phyloP scores from a whole-genome alignment of 2,113 vertebrate species.

The Phylloscopus trochilus region DNA sequence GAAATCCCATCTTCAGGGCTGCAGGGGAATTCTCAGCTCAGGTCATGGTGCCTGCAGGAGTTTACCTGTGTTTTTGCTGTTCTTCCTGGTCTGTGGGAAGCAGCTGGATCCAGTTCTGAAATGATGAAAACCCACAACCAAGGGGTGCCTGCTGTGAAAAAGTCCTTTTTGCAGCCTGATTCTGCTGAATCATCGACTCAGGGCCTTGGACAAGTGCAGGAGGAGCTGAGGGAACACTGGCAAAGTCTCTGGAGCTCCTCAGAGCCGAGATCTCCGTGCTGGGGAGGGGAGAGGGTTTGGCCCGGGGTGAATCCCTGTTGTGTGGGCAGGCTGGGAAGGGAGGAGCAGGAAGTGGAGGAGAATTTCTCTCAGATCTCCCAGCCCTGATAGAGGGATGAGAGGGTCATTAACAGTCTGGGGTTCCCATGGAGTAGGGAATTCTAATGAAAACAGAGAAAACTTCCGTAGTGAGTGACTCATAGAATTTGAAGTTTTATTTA shows the following conservation, averaged over 20 bases:
- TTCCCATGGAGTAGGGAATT: background rate
- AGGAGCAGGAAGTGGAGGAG: background rate
- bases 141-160: background rate
- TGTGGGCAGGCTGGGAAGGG: background rate
- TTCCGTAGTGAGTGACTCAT: background rate
- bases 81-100: background rate
- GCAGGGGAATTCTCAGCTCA: background rate
- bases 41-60: background rate
- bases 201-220: background rate
- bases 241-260: background rate
- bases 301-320: background rate
- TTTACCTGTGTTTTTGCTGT: background rate
- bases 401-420: background rate
- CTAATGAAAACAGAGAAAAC: background rate
- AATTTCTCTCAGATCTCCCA: background rate
- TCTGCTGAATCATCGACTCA: background rate
- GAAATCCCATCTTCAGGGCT: background rate
- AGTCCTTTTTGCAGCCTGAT: background rate
- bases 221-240: background rate
- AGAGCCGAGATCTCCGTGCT: background rate
- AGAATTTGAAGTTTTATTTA: background rate
- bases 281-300: background rate
- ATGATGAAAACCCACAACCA: fast-evolving
- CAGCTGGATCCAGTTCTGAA: background rate
- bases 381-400: background rate